These are phyloP conservation scores for Formica selysi DNA, from an alignment of 1,140 invertebrate species.

Conservation along the genomic window DNA sequence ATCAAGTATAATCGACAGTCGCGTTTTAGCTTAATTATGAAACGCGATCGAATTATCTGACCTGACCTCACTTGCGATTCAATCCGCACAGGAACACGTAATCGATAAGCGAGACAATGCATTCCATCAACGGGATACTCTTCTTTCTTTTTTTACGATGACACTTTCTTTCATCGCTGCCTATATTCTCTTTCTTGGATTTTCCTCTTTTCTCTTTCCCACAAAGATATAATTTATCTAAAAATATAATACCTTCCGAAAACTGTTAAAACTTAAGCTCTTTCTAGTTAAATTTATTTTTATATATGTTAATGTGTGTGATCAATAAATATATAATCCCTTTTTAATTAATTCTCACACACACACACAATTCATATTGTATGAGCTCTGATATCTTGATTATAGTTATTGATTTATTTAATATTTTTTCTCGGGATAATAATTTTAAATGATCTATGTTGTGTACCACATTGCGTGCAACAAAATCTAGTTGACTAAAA, in stretches of 20 bases:
- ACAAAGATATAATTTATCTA: slow-evolving; percentile 12
- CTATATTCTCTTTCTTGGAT: not conserved
- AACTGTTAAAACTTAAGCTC: not conserved
- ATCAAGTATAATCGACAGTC: slow-evolving; percentile 45
- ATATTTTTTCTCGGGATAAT: not conserved
- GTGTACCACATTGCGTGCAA: not conserved
- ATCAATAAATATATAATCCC: not conserved
- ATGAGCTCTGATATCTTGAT: not conserved
- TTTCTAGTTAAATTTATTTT: not conserved
- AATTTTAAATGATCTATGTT: not conserved
- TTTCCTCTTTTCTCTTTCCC: not conserved
- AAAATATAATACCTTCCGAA: not conserved
- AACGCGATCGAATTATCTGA: slow-evolving; percentile 23
- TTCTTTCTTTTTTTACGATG: not conserved
- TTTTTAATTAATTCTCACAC: not conserved
- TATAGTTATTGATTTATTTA: not conserved
- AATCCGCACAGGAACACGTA: slow-evolving; percentile 34
- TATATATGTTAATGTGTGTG: too few species aligned
- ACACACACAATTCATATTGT: not conserved
- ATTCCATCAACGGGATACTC: slow-evolving; percentile 27
- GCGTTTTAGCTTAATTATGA: slow-evolving; percentile 29
- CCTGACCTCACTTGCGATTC: slow-evolving; percentile 25
- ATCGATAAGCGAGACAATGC: slow-evolving; percentile 40
- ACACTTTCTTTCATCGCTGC: slow-evolving; percentile 11
- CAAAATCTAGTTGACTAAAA: not conserved